A percentile compares a stretch with the other conserved stretches of the same genome.
Conservation (phyloP, 1,140 invertebrate genomes). For the Pogonomyrmex barbatus region DNA sequence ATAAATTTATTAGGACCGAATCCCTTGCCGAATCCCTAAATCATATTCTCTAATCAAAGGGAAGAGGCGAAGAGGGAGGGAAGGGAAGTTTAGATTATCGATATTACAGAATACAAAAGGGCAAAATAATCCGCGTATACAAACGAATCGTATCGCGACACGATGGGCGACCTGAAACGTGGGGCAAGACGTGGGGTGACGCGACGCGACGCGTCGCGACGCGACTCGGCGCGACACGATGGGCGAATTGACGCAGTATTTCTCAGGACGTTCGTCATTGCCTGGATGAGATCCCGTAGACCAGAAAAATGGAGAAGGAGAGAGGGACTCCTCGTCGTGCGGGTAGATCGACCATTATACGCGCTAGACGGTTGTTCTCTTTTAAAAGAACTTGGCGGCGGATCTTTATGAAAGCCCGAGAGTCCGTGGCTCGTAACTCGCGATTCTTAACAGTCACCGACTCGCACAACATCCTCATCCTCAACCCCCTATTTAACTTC, state of each 20-base stretch:
- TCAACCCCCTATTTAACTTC: conserved; percentile 38
- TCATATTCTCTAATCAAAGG: neutral
- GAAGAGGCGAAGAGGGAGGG: no score
- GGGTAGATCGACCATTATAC: conserved; percentile 69
- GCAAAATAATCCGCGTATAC: conserved; percentile 34
- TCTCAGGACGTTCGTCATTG: conserved; percentile 65
- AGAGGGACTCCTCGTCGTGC: conserved; percentile 43
- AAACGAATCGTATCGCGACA: conserved; percentile 41
- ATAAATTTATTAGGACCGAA: neutral
- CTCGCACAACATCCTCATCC: neutral
- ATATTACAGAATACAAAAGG: conserved; percentile 12
- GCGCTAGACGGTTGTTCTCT: conserved; percentile 71
- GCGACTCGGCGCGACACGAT: conserved; percentile 36
- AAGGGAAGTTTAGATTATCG: neutral
- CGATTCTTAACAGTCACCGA: conserved; percentile 41
- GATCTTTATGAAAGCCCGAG: conserved; percentile 70
- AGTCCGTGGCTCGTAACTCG: conserved; percentile 66
- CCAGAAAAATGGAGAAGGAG: conserved; percentile 28
- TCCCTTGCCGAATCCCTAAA: neutral
- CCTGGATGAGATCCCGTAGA: conserved; percentile 56
- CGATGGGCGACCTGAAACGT: conserved; percentile 16
- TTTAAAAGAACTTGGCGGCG: conserved; percentile 78
- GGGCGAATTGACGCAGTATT: conserved; percentile 46
- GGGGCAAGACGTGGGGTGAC: conserved; percentile 14
- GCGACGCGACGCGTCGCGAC: conserved; percentile 39